Base-by-base conservation (phyloP, 2,797 vertebrate species). In the Fistularia tabacaria region DNA sequence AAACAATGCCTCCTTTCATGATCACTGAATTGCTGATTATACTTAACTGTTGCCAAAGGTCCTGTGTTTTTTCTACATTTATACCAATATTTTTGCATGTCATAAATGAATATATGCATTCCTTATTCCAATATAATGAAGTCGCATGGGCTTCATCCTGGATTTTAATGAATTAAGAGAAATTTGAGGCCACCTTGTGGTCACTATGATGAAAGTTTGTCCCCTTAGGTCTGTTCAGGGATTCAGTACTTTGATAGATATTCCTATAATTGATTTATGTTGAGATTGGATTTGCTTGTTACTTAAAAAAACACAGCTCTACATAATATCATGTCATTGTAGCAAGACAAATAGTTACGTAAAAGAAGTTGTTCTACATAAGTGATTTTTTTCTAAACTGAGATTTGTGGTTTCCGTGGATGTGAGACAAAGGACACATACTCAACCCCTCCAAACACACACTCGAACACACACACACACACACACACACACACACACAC, bases 81-180 rank as follows among this genome's bases (percentile, higher is more conserved):
- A 78, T 80, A 65, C 58, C 54, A 69, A 81, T 79, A 71, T 60
- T 82, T 85, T 82, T 81, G 74, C 81, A 84, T 84, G 79, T 72
- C 76, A 10, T 66, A 70, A 49, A 45, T 15, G 58, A 52, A 65
- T 71, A 67, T 64, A 70, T 62, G 43, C 25, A 25, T 25, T 25
- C 25, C 25, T 55, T 63, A 64, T 76, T 65, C 58, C 47, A 47
- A 62, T 43, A 66, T 70, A 68, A 77, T 49, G n/a, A n/a, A 64
- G 14, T 56, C 66, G 65, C 39, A 9, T 3, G 9, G 57, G 54
- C 13, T 70, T 62, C 60, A 40, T 3, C 1, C 11, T 38, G 14
- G 36, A 58, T 64, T 63, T 57, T 15, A 3, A 39, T 9, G 49
- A 48, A 0, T 9, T 56, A 43, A 41, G 69, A 56, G 66, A 56